These are phyloP conservation scores for Palythoa caribaeorum DNA, from an alignment of 92 coral and sea anemone genomes.

Conservation along the genomic window DNA sequence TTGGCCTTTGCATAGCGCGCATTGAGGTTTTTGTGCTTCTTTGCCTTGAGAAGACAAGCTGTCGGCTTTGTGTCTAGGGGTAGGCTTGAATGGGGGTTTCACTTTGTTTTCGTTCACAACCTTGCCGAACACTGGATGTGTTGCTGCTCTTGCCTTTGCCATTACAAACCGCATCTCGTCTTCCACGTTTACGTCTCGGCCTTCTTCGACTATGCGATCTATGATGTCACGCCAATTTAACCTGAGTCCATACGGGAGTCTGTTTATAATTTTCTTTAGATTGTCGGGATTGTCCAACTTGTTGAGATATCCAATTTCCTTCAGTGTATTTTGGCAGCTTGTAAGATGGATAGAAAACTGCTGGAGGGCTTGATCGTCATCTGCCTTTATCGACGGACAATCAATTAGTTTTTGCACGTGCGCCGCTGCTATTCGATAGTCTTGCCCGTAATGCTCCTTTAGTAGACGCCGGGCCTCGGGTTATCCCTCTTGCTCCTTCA, in stretches of 20 bases:
- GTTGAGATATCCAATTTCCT: too few relatives aligned
- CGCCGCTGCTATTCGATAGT: constrained; percentile 36
- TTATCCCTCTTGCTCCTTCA: constrained; percentile 31
- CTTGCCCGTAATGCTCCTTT: constrained; percentile 42
- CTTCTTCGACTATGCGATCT: constrained; percentile 37
- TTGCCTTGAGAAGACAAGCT: constrained; percentile 36
- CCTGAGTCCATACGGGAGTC: constrained; percentile 45
- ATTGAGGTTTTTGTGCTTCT: too few relatives aligned
- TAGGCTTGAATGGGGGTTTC: background rate
- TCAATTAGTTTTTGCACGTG: constrained; percentile 29
- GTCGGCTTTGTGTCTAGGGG: background rate
- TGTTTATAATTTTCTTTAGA: constrained; percentile 36
- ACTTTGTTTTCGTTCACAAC: background rate
- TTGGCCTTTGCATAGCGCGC: constrained; percentile 50
- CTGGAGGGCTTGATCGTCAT: constrained; percentile 51
- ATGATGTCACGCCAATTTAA: constrained; percentile 54
- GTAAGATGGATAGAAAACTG: constrained; percentile 51
- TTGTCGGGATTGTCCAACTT: constrained; percentile 57
- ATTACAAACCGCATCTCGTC: constrained; percentile 22
- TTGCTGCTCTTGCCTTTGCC: constrained; percentile 39
- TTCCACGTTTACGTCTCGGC: constrained; percentile 40
- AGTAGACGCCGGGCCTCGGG: constrained; percentile 39
- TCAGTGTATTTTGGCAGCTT: constrained; percentile 49
- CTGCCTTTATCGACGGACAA: constrained; percentile 30
- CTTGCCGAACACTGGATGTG: constrained; percentile 43